Evolutionary conservation across 2,888 invertebrate genomes (phyloP).

Genomic region (Latrodectus elegans): DNA sequence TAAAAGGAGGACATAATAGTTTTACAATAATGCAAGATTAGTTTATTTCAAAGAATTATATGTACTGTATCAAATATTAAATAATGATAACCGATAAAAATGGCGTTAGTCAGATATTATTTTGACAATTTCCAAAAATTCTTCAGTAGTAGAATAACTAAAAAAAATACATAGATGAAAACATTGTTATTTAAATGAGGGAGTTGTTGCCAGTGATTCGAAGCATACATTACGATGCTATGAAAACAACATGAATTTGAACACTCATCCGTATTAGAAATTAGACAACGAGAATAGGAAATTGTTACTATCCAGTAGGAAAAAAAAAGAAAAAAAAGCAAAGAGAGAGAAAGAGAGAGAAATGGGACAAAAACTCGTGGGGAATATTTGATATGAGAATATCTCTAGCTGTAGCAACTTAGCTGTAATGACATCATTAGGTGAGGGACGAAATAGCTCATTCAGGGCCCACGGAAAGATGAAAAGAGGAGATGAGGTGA

Average conservation of each 20-base stretch:
- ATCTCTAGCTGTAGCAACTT: slow-evolving; percentile 16
- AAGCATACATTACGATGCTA: too few relatives aligned
- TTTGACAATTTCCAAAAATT: too few relatives aligned
- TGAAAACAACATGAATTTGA: background rate
- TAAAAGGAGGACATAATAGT: too few relatives aligned
- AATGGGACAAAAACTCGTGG: background rate
- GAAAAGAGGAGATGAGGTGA: background rate
- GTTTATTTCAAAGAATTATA: too few relatives aligned
- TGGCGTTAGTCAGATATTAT: too few relatives aligned
- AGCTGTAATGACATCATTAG: slow-evolving; percentile 35
- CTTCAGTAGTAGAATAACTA: too few relatives aligned
- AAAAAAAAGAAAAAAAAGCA: background rate
- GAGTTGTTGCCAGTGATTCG: too few relatives aligned
- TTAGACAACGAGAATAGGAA: background rate
- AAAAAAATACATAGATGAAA: too few relatives aligned
- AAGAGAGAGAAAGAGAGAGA: slow-evolving; percentile 12
- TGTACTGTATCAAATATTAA: too few relatives aligned
- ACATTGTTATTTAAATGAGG: too few relatives aligned
- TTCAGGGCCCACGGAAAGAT: background rate
- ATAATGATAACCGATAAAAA: too few relatives aligned
- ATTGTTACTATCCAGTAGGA: background rate
- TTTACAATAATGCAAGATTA: too few relatives aligned
- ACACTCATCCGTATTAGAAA: background rate
- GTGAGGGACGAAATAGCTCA: slow-evolving; percentile 17
- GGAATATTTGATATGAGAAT: slow-evolving; percentile 4